A percentile compares a stretch with the other conserved stretches of the same genome.
These are phyloP conservation scores for Heliconius hewitsoni DNA, from an alignment of 1,140 invertebrate genomes.

Conservation along the genomic window DNA sequence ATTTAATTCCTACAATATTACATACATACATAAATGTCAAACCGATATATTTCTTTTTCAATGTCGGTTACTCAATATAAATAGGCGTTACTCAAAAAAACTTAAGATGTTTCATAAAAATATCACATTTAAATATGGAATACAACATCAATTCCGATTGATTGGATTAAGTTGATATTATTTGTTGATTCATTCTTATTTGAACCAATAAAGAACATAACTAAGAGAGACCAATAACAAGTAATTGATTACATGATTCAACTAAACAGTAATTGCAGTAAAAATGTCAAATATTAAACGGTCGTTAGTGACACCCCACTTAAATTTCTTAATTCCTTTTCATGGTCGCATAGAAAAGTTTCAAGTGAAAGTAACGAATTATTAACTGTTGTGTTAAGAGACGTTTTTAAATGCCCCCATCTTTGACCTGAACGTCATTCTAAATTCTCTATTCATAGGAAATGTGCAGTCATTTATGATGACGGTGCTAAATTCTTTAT, in stretches of 20 bases:
- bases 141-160: no score
- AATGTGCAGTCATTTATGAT: slow-evolving; percentile 43
- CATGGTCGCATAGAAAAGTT: slow-evolving; percentile 28
- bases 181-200: not conserved
- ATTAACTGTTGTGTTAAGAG: slow-evolving; percentile 51
- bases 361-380: slow-evolving; percentile 42
- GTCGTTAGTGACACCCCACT: slow-evolving; percentile 23
- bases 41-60: no score
- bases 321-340: slow-evolving; percentile 26
- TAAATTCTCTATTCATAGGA: slow-evolving; percentile 58
- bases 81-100: no score
- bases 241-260: slow-evolving; percentile 7
- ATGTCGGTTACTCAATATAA: no score
- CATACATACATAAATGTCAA: no score
- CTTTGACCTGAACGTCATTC: slow-evolving; percentile 56
- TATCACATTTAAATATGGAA: no score
- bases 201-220: not conserved
- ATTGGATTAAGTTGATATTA: not conserved
- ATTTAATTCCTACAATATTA: no score
- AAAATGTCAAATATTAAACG: slow-evolving; percentile 16
- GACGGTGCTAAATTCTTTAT: slow-evolving; percentile 32
- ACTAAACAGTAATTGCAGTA: slow-evolving; percentile 6
- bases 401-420: slow-evolving; percentile 47
- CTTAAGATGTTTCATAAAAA: no score
- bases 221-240: slow-evolving; percentile 9